phyloP scores from a whole-genome alignment of 2,888 invertebrate genomes.

The Pristionchus maxplancki region DNA sequence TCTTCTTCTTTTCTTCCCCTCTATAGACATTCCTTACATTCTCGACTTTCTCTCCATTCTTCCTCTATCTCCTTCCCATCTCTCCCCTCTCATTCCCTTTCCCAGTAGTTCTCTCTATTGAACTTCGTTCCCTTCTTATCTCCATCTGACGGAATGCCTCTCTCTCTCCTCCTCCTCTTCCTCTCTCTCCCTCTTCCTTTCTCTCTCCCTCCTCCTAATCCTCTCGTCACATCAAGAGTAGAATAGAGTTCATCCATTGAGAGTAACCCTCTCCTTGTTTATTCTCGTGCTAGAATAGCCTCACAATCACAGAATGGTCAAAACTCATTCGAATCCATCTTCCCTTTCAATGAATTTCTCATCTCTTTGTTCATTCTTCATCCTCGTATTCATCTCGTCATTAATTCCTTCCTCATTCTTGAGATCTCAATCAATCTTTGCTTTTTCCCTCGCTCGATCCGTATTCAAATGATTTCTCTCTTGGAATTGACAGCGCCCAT shows the following conservation, averaged over 20 bases:
- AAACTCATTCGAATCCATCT: too few relatives aligned
- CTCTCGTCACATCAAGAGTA: neutral
- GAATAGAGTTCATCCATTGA: constrained; percentile 6
- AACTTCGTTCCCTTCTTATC: neutral
- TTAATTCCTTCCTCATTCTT: neutral
- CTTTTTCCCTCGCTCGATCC: neutral
- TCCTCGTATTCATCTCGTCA: neutral
- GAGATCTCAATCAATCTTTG: neutral
- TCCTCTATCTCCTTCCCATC: constrained; percentile 18
- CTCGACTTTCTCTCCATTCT: constrained; percentile 13
- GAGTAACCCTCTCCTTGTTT: neutral
- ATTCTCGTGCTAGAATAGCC: neutral
- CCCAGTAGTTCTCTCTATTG: neutral
- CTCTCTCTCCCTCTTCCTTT: too few relatives aligned
- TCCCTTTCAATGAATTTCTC: neutral
- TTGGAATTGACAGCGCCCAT: neutral
- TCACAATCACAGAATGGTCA: too few relatives aligned
- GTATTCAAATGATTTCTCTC: neutral
- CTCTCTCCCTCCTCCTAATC: too few relatives aligned
- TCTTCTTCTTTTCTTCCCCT: neutral
- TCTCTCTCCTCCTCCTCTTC: too few relatives aligned
- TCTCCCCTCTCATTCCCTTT: neutral
- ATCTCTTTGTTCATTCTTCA: neutral
- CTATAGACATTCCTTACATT: constrained; percentile 8
- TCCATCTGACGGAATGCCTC: neutral